Evolutionary conservation across 2,888 invertebrate species (phyloP).

Genomic region (Drosophila tripunctata): DNA sequence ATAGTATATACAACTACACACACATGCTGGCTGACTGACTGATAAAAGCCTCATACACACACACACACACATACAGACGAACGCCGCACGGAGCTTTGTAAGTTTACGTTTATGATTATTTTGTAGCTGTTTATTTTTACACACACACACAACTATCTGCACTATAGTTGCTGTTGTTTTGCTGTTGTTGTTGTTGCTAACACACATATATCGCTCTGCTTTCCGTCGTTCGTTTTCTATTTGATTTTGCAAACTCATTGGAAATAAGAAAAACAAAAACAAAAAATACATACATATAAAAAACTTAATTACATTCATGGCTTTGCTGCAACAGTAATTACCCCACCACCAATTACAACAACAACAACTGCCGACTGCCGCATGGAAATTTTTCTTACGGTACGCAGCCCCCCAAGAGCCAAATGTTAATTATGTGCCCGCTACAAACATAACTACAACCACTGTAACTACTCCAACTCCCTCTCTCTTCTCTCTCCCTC

Average conservation of each 20-base stretch:
- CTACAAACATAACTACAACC: background rate
- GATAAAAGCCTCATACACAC: slow-evolving; percentile 52
- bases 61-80: slow-evolving; percentile 21
- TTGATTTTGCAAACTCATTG: slow-evolving; percentile 70
- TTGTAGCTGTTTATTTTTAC: slow-evolving; percentile 59
- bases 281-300: no score
- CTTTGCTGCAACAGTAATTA: slow-evolving; percentile 58
- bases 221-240: slow-evolving; percentile 63
- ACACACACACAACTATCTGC: slow-evolving; percentile 12
- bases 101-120: slow-evolving; percentile 68
- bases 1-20: slow-evolving; percentile 7
- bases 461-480: background rate
- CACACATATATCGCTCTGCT: slow-evolving; percentile 59
- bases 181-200: slow-evolving; percentile 42
- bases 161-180: slow-evolving; percentile 34
- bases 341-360: no score
- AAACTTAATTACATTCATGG: slow-evolving; percentile 64
- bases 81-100: slow-evolving; percentile 55
- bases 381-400: slow-evolving; percentile 61
- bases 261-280: slow-evolving; percentile 42
- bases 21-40: slow-evolving; percentile 40
- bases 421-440: slow-evolving; percentile 73
- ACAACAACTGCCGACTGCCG: slow-evolving; percentile 26
- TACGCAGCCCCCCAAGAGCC: slow-evolving; percentile 63
- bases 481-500: no score